A percentile compares a stretch with the other conserved stretches of the same genome.
These are phyloP conservation scores for Idaea dimidiata DNA, from an alignment of 2,888 invertebrate species.

Conservation along the genomic window DNA sequence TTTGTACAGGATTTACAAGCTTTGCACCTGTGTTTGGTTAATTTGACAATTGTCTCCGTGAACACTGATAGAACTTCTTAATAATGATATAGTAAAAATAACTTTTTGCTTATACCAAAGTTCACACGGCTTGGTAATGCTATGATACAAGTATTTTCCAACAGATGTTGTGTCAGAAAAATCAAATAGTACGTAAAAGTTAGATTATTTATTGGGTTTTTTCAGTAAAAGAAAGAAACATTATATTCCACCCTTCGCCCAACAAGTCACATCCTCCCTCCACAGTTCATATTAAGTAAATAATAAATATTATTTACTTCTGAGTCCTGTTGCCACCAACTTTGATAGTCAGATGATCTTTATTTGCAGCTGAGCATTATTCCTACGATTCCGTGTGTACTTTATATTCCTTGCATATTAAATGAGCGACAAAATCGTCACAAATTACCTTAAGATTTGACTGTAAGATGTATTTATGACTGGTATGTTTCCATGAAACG, in stretches of 20 bases:
- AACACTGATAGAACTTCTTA: neutral
- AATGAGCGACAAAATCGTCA: slow-evolving; percentile 77
- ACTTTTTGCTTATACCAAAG: neutral
- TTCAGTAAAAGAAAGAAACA: no score
- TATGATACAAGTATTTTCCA: neutral
- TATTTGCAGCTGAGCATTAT: slow-evolving; percentile 56
- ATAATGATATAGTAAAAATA: neutral
- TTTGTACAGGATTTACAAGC: neutral
- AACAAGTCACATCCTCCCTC: neutral
- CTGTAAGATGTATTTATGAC: slow-evolving; percentile 75
- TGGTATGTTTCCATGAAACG: slow-evolving; percentile 41
- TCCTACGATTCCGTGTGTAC: slow-evolving; percentile 54
- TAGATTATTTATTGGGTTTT: neutral
- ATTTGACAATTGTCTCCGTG: neutral
- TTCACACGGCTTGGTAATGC: neutral
- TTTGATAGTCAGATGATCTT: slow-evolving; percentile 65
- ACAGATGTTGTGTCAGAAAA: no score
- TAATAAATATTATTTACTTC: slow-evolving; percentile 36
- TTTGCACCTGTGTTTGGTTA: neutral
- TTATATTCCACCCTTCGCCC: neutral
- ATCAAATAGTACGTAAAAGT: neutral
- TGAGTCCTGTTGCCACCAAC: slow-evolving; percentile 31
- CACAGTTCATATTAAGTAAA: slow-evolving; percentile 38
- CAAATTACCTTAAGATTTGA: slow-evolving; percentile 79
- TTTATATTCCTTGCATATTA: slow-evolving; percentile 80